These are phyloP conservation scores for Catalaphyllia jardinei DNA, from an alignment of 64 coral and sea anemone genomes.

Conservation along the genomic window DNA sequence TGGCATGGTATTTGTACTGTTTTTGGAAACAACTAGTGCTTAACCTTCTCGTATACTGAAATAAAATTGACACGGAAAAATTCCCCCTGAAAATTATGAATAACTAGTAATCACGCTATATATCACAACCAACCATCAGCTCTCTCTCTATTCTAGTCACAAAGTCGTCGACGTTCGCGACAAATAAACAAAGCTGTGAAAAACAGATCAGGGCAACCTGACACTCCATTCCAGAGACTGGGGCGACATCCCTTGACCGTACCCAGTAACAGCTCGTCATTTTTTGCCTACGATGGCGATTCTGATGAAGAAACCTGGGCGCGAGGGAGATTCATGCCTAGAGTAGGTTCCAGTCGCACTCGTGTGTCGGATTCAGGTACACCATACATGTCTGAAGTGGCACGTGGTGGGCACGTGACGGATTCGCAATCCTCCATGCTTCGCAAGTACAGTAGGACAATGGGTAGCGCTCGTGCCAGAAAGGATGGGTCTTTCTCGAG, in stretches of 20 bases:
- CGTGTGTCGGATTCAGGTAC: not conserved
- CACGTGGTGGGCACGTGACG: not conserved
- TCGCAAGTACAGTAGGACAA: conserved; percentile 6
- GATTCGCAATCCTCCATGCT: conserved; percentile 17
- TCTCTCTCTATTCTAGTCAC: not conserved
- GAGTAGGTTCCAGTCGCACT: conserved; percentile 16
- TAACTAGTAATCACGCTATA: not conserved
- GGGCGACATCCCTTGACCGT: not conserved
- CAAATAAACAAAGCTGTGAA: not conserved
- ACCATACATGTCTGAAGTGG: conserved; percentile 1
- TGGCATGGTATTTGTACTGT: too few species aligned
- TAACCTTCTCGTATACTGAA: too few species aligned
- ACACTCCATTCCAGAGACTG: not conserved
- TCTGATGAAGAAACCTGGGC: conserved; percentile 20
- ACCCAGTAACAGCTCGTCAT: conserved; percentile 17
- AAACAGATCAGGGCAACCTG: conserved; percentile 6
- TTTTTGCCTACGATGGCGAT: not conserved
- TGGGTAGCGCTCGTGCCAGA: not conserved
- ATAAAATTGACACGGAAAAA: too few species aligned
- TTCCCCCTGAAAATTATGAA: not conserved
- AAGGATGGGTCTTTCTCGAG: conserved; percentile 26
- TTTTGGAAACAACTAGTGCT: too few species aligned
- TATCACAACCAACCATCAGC: not conserved
- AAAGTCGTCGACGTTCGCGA: not conserved
- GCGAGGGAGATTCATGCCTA: not conserved